Conservation (phyloP, 2,888 invertebrate species). For the Clunio marinus region DNA sequence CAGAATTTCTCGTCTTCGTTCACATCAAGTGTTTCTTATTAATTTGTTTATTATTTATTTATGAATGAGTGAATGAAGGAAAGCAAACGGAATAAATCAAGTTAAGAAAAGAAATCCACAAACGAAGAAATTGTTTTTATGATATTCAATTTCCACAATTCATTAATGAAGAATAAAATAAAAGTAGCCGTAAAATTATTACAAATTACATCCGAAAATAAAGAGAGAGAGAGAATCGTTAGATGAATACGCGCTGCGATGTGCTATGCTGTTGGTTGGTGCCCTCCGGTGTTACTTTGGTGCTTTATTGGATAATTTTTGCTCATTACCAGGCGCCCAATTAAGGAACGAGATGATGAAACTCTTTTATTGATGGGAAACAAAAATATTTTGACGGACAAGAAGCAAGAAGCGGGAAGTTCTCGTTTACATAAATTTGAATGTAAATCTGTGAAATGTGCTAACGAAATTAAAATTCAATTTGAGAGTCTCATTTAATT, state of each 20-base stretch:
- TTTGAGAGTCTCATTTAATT: too few relatives aligned
- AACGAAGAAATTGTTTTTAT: constrained; percentile 35
- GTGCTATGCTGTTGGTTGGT: constrained; percentile 1
- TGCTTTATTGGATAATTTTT: constrained; percentile 30
- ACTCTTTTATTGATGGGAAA: neutral
- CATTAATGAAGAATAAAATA: constrained; percentile 16
- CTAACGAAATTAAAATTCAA: too few relatives aligned
- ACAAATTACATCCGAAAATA: constrained; percentile 38
- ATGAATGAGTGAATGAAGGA: too few relatives aligned
- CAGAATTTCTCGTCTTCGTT: too few relatives aligned
- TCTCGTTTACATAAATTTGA: constrained; percentile 22
- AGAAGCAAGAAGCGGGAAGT: too few relatives aligned
- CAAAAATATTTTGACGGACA: neutral
- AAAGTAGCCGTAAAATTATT: constrained; percentile 29
- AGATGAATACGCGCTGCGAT: neutral
- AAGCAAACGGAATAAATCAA: too few relatives aligned
- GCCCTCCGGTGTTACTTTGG: constrained; percentile 14
- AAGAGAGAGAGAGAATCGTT: neutral
- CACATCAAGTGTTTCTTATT: too few relatives aligned
- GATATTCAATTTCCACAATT: constrained; percentile 39
- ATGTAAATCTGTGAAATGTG: too few relatives aligned
- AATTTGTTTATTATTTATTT: too few relatives aligned
- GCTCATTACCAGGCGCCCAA: constrained; percentile 36
- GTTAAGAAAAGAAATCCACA: neutral
- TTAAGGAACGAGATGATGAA: neutral